Evolutionary conservation across 2,797 vertebrate species (phyloP).

Genomic region (Ceryle rudis): DNA sequence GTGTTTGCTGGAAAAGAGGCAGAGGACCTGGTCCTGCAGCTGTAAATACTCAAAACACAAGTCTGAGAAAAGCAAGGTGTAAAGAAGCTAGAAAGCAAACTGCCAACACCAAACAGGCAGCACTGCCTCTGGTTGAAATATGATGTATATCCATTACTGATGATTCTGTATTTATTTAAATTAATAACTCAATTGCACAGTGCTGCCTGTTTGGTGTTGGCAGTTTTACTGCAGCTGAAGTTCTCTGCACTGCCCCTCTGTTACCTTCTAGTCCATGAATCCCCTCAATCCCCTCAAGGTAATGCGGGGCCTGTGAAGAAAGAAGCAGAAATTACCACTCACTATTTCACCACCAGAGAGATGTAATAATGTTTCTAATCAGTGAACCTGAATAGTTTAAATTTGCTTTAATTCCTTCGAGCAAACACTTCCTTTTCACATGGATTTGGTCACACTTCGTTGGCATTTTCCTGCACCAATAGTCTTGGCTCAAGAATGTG

Average conservation of each 20-base stretch:
- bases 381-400: background rate
- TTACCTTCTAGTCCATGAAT: background rate
- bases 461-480: background rate
- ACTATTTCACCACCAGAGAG: background rate
- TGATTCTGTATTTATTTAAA: background rate
- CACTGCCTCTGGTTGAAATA: background rate
- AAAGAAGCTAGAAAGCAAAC: background rate
- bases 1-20: background rate
- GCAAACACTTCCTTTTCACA: background rate
- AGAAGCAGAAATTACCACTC: background rate
- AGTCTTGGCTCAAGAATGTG: background rate
- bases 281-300: background rate
- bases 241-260: background rate
- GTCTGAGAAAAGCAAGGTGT: background rate
- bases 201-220: too few species aligned
- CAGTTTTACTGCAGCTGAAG: background rate
- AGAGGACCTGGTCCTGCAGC: background rate
- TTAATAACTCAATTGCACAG: background rate
- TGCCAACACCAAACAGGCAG: background rate
- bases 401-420: background rate
- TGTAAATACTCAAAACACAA: background rate
- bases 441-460: fast-evolving
- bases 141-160: background rate
- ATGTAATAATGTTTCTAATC: background rate
- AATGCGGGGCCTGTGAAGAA: background rate